These are phyloP conservation scores for Pristionchus arcanus DNA, from an alignment of 2,888 invertebrate genomes.

Conservation along the genomic window DNA sequence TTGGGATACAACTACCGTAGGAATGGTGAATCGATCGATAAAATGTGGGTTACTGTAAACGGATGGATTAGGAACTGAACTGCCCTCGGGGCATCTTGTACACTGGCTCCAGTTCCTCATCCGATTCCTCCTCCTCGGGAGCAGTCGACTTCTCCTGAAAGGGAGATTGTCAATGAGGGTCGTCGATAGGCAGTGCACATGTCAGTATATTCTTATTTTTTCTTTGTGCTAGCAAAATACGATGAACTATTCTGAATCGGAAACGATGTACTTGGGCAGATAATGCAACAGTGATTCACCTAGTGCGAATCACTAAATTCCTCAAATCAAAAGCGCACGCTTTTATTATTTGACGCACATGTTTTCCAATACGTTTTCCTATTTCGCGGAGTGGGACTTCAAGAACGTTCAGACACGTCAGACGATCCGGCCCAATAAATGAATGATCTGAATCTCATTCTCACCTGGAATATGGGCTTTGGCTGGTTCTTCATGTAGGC, in stretches of 20 bases:
- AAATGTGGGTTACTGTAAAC: background rate
- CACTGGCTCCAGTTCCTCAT: slow-evolving; percentile 70
- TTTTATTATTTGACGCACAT: too few species aligned
- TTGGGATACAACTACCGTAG: background rate
- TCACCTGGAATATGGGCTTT: slow-evolving; percentile 76
- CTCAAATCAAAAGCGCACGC: background rate
- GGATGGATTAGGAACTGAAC: slow-evolving; percentile 15
- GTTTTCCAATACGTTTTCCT: too few species aligned
- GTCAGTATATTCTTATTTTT: too few species aligned
- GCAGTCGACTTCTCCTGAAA: slow-evolving; percentile 36
- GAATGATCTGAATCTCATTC: background rate
- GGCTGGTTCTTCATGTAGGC: slow-evolving; percentile 77
- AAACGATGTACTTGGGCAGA: background rate
- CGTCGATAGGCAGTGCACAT: background rate
- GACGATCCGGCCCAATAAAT: too few species aligned
- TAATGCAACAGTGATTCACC: background rate
- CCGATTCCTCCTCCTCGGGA: slow-evolving; percentile 68
- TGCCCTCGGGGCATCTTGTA: slow-evolving; percentile 69
- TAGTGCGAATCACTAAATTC: background rate
- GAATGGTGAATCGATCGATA: background rate
- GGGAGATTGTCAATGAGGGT: background rate
- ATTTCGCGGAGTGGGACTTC: too few species aligned
- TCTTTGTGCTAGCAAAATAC: background rate
- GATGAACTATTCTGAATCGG: too few species aligned
- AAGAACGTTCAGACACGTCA: too few species aligned